Conservation (phyloP, 2,888 invertebrate species). For the Apamea crenata region DNA sequence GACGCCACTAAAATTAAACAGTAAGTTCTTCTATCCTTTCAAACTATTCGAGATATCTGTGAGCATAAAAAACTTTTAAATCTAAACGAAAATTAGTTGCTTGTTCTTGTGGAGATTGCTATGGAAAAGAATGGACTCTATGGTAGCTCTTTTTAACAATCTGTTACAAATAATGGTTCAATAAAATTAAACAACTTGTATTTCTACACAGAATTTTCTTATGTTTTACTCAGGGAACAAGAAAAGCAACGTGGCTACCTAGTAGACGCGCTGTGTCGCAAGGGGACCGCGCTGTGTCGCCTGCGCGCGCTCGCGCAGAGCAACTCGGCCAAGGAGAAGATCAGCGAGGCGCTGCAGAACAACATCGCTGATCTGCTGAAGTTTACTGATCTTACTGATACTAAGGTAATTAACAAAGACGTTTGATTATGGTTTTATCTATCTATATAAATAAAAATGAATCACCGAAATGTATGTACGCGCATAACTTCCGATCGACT, state of each 20-base stretch:
- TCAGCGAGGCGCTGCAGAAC: slow-evolving; percentile 86
- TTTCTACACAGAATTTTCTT: neutral
- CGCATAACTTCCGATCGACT: no score
- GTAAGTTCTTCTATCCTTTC: slow-evolving; percentile 85
- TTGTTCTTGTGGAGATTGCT: neutral
- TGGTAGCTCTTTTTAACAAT: neutral
- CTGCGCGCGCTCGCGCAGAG: slow-evolving; percentile 84
- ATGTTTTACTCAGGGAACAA: slow-evolving; percentile 91
- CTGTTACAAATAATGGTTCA: neutral
- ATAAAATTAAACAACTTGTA: neutral
- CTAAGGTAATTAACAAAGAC: slow-evolving; percentile 68
- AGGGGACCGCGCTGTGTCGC: slow-evolving; percentile 93
- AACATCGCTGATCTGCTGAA: slow-evolving; percentile 92
- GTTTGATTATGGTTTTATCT: no score
- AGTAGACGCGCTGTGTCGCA: slow-evolving; percentile 94
- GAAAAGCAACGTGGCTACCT: slow-evolving; percentile 95
- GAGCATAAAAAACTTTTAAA: neutral
- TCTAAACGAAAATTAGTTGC: neutral
- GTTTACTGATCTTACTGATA: slow-evolving; percentile 92
- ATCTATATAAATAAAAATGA: no score
- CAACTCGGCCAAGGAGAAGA: slow-evolving; percentile 89
- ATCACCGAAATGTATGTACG: no score
- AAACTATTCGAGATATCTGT: neutral
- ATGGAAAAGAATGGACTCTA: neutral
- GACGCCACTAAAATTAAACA: slow-evolving; percentile 96